phyloP scores from a whole-genome alignment of 64 coral and sea anemone genomes.

The Catalaphyllia jardinei region DNA sequence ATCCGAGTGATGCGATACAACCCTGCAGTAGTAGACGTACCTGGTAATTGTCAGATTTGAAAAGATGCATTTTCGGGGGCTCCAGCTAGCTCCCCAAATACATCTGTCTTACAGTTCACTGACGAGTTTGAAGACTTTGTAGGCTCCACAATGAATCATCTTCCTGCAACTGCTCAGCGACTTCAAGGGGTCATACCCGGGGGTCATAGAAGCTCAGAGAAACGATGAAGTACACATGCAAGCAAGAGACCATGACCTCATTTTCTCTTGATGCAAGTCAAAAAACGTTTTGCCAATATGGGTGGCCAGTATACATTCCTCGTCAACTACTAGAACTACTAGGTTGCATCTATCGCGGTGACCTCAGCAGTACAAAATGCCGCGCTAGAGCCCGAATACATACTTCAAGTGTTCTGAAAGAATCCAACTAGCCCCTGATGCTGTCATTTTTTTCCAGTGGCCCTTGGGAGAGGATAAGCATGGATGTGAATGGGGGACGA shows the following conservation, averaged over 20 bases:
- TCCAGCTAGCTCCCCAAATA: background rate
- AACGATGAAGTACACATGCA: conserved; percentile 17
- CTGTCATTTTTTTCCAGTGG: background rate
- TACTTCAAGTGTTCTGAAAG: too few species aligned
- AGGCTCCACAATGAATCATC: too few species aligned
- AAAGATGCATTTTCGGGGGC: background rate
- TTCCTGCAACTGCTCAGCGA: too few species aligned
- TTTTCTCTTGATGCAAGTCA: too few species aligned
- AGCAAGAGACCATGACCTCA: too few species aligned
- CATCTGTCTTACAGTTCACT: background rate
- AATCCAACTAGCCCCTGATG: conserved; percentile 1
- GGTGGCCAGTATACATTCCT: conserved; percentile 49
- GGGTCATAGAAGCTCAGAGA: conserved; percentile 33
- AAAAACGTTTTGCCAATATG: conserved; percentile 5
- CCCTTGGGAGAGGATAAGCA: background rate
- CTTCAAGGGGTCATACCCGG: background rate
- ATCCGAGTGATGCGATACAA: conserved; percentile 25
- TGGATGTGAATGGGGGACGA: background rate
- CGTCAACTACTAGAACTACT: conserved; percentile 30
- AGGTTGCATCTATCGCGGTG: conserved; percentile 42
- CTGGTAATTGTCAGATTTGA: background rate
- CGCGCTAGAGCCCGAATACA: conserved; percentile 19
- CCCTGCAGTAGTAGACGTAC: background rate
- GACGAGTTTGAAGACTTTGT: background rate
- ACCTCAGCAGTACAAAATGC: conserved; percentile 53